Evolutionary conservation across 53 echinoderm and acorn worm species (phyloP), one percentile per base, ranked within the genome.

Genomic region (Paelopatides confundens): DNA sequence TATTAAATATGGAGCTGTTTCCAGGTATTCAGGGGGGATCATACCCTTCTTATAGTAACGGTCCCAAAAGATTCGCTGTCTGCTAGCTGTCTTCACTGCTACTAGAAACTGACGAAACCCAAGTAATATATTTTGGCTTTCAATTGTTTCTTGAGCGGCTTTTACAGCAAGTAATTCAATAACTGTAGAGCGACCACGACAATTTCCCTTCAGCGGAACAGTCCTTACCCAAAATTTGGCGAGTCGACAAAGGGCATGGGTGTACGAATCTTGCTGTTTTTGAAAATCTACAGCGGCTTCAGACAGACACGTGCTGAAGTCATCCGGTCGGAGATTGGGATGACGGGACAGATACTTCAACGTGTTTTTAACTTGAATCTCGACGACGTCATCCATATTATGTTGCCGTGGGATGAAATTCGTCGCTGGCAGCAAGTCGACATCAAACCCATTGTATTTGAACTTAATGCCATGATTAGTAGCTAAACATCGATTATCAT

Each of bases 221-320:
- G 81, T 52, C 35, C 6, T 81, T 12, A 24, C 28, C 81, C 81
- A 81, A 3, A 30, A 52, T 33, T 81, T 81, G 40, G 81, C 81
- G 11, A 81, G 52, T 8, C 81, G 54, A 17, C 48, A 51, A 13
- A 54, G 34, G 5, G 81, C 31, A 23, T 81, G 81, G 6, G 52
- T 48, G 81, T 30, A 81, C 2, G 81, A 29, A 27, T 50, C 46
- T 34, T 81, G 81, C 13, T 11, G 5, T 54, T 81, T 48, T 29
- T 30, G 27, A 50, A 81, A 81, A 15, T 51, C 81, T 48, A 81
- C 53, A 29, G 81, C 81, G 4, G 53, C 39, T 39, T 74, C 74
- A 33, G 74, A 74, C 23, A 74, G 28, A 74, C 33, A 74, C 74
- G 74, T 74, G 21, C 74, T 40, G 27, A 46, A 39, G 47, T 74